Evolutionary conservation across 1,140 invertebrate species (phyloP), one percentile per base, ranked within the genome.

Genomic region (Solenopsis invicta): DNA sequence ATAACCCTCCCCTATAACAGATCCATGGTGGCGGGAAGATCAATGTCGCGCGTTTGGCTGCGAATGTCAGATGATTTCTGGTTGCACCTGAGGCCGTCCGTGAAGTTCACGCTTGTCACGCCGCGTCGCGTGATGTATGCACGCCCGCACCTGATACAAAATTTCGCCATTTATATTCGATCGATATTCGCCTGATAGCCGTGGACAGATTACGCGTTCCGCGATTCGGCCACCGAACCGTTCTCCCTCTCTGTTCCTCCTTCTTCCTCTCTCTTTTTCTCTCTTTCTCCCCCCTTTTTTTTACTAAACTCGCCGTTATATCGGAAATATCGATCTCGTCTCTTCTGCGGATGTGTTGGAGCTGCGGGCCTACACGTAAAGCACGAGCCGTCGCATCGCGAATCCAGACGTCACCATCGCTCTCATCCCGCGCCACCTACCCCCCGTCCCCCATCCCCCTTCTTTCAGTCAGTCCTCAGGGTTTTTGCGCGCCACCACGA

Each of bases 61-160:
- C 92, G 81, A 91, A 91, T 92, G 89, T 87, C 84, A 89, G 91
- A 93, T 94, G 93, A 94, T 94, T 94, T 94, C 92, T 93, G 86
- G 90, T 84, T 85, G 93, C 94, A 94, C 93, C 93, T 94, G 94
- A 92, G 92, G 89, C 93, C 93, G 91, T 92, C 93, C 86, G 93
- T 91, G 92, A 94, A 93, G 91, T 90, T 86, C 82, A 77, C 85
- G 56, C 74, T 50, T 77, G 86, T 86, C 85, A 71, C 77, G 66
- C 45, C 24, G 52, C 50, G 29, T 66, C 67, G 56, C 56, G 69
- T 75, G 69, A 84, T 61, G 69, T n/a, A 61, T 74, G 72, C 54
- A 59, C 80, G 69, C 80, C 54, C 69, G 71, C 80, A 84, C 69
- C 80, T 84, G 80, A 84, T 84, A 74, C 80, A 74, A 74, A 84